A percentile compares a stretch with the other conserved stretches of the same genome.
phyloP scores from a whole-genome alignment of 2,888 invertebrate species.

The Pyrrhia umbra region DNA sequence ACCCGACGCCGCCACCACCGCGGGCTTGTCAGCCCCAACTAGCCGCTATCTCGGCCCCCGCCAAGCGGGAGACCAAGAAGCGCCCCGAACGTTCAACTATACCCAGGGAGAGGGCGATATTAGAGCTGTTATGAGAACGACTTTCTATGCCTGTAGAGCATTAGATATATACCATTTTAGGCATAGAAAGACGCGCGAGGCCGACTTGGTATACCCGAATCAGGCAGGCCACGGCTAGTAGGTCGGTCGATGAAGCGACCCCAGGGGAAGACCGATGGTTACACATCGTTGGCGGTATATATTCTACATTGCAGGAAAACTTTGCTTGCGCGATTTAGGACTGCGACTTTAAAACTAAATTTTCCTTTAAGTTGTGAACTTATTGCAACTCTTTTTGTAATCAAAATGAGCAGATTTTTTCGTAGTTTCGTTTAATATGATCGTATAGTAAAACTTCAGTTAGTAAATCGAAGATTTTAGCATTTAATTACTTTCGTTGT shows the following conservation, averaged over 20 bases:
- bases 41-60: constrained; percentile 31
- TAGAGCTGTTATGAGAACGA: background rate
- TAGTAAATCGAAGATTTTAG: constrained; percentile 8
- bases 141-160: background rate
- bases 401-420: background rate
- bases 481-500: background rate
- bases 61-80: constrained; percentile 41
- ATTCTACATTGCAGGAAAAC: constrained; percentile 13
- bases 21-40: constrained; percentile 49
- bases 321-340: constrained; percentile 49
- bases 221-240: constrained; percentile 35
- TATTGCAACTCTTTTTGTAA: background rate
- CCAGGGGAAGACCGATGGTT: constrained; percentile 51
- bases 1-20: background rate
- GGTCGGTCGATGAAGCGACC: constrained; percentile 55
- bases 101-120: constrained; percentile 42
- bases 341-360: background rate
- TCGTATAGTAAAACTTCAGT: constrained; percentile 1
- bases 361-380: background rate
- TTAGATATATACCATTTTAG: rapidly evolving
- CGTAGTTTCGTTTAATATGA: background rate
- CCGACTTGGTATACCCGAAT: constrained; percentile 36
- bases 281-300: background rate
- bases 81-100: constrained; percentile 31
- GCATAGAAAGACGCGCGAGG: constrained; percentile 25